Percentiles rank a stretch among this genome's conserved stretches.
phyloP scores from a whole-genome alignment of 2,113 vertebrate genomes.

The Percina caprodes region DNA sequence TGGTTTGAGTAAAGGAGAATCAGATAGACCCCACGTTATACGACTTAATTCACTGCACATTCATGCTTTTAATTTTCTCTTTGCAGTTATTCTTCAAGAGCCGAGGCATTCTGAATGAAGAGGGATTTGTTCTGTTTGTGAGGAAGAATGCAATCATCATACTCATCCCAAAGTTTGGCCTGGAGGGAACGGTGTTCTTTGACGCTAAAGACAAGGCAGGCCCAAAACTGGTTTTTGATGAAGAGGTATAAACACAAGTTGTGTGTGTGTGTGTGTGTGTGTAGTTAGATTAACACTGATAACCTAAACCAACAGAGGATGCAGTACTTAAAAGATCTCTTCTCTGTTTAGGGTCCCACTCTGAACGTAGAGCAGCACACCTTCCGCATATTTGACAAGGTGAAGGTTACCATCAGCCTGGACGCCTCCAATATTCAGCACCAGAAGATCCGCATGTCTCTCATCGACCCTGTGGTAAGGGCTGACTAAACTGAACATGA shows the following conservation, averaged over 20 bases:
- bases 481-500: not conserved
- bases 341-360: conserved; percentile 84
- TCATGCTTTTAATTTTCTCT: conserved; percentile 40
- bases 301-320: not conserved
- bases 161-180: conserved; percentile 95
- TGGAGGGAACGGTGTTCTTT: conserved; percentile 98
- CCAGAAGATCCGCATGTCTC: conserved; percentile 96
- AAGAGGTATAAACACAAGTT: conserved; percentile 84
- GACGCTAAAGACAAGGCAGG: conserved; percentile 89
- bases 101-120: conserved; percentile 93
- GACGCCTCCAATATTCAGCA: conserved; percentile 97
- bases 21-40: not conserved
- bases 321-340: not conserved
- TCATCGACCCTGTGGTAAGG: conserved; percentile 93
- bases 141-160: conserved; percentile 97
- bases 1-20: not conserved
- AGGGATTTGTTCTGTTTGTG: conserved; percentile 94
- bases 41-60: too few relatives aligned
- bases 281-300: not conserved
- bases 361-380: conserved; percentile 90
- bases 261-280: too few relatives aligned
- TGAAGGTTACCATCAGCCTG: conserved; percentile 92
- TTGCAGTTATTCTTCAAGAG: conserved; percentile 95
- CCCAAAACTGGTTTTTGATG: conserved; percentile 87
- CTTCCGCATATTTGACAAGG: conserved; percentile 92